phyloP scores from a whole-genome alignment of 2,888 invertebrate genomes.

The Drosophila acutilabella region DNA sequence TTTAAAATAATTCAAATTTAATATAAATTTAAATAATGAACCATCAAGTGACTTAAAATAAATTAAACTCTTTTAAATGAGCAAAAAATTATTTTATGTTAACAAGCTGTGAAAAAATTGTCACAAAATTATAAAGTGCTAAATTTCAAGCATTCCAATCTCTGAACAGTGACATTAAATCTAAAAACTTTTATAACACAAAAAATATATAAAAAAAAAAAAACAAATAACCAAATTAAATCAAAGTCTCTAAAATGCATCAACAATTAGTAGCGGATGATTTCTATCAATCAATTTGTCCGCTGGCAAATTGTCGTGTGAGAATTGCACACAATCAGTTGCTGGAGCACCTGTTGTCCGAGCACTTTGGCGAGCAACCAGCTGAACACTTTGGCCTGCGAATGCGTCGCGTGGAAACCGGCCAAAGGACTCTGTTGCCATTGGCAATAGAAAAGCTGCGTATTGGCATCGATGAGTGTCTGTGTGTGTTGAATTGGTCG shows the following conservation, averaged over 20 bases:
- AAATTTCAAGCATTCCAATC: too few relatives aligned
- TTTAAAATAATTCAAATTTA: too few relatives aligned
- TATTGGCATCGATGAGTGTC: constrained; percentile 21
- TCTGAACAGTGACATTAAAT: too few relatives aligned
- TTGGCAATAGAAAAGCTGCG: constrained; percentile 13
- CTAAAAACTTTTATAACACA: too few relatives aligned
- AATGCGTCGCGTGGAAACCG: constrained; percentile 22
- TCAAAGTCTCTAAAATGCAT: background rate
- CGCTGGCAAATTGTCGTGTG: constrained; percentile 14
- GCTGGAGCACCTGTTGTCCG: constrained; percentile 28
- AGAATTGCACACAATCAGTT: constrained; percentile 18
- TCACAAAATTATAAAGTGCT: too few relatives aligned
- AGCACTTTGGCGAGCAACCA: constrained; percentile 13
- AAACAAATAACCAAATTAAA: background rate
- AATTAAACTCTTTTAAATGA: too few relatives aligned
- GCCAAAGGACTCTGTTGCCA: constrained; percentile 27
- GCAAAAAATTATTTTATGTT: too few relatives aligned
- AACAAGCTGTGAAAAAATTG: too few relatives aligned
- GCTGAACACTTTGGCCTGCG: constrained; percentile 15
- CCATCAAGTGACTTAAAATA: too few relatives aligned
- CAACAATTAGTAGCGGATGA: background rate
- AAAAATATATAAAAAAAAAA: background rate
- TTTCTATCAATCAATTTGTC: constrained; percentile 14
- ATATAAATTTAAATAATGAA: too few relatives aligned
- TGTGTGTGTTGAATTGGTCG: constrained; percentile 42